Conservation (phyloP, 2,888 invertebrate genomes). For the Hydrotaea diabolus region DNA sequence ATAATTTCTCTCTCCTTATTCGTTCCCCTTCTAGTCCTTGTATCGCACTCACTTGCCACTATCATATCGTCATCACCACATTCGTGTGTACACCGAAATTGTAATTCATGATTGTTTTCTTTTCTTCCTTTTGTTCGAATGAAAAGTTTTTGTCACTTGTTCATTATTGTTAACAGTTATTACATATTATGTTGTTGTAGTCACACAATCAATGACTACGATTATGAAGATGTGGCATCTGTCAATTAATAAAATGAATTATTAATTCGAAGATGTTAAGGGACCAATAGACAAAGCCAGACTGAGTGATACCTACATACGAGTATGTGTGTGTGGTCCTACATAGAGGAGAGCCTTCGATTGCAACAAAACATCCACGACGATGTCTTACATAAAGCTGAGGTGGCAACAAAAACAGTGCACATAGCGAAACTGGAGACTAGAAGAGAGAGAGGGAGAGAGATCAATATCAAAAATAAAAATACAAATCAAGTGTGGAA, state of each 20-base stretch:
- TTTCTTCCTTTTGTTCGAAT: neutral
- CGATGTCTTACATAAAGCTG: no score
- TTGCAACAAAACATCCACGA: no score
- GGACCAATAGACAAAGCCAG: slow-evolving; percentile 21
- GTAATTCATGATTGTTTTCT: slow-evolving; percentile 47
- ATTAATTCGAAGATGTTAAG: slow-evolving; percentile 47
- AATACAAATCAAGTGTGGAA: no score
- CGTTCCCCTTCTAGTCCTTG: slow-evolving; percentile 25
- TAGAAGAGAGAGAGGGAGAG: no score
- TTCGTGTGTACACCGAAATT: slow-evolving; percentile 41
- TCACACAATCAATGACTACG: slow-evolving; percentile 58
- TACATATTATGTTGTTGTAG: slow-evolving; percentile 39
- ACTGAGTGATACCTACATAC: no score
- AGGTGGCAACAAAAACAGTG: no score
- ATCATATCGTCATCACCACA: slow-evolving; percentile 47
- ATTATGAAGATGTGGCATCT: slow-evolving; percentile 64
- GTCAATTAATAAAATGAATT: slow-evolving; percentile 66
- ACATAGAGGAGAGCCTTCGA: no score
- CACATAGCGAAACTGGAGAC: no score
- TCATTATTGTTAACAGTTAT: slow-evolving; percentile 57
- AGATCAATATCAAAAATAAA: no score
- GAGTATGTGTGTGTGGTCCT: slow-evolving; percentile 57
- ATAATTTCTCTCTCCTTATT: slow-evolving; percentile 40
- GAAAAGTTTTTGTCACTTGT: slow-evolving; percentile 40
- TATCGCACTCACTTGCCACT: slow-evolving; percentile 31